A percentile compares a stretch with the other conserved stretches of the same genome.
Conservation (phyloP, 2,797 vertebrate genomes). For the Xenops minutus region DNA sequence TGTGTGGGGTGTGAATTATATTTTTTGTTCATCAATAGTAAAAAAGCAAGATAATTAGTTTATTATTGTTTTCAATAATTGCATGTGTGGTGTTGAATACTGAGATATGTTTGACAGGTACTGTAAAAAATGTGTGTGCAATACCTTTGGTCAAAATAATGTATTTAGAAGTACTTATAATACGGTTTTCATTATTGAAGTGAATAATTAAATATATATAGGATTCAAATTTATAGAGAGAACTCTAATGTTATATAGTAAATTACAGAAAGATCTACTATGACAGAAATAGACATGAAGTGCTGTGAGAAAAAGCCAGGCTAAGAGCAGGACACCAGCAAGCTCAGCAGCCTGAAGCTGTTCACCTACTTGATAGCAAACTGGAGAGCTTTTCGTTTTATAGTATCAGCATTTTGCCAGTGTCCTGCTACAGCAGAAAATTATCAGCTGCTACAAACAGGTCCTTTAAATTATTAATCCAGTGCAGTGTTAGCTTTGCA, state of each 20-base stretch:
- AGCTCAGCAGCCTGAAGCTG: neutral
- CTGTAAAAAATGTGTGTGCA: neutral
- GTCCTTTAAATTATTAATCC: conserved; percentile 10
- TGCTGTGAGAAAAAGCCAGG: neutral
- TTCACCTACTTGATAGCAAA: neutral
- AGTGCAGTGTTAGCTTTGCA: neutral
- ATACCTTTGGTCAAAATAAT: neutral
- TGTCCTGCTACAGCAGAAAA: neutral
- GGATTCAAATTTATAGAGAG: neutral
- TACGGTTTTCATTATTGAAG: neutral
- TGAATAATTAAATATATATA: neutral
- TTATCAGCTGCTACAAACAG: neutral
- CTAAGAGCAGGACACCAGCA: neutral
- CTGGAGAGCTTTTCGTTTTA: neutral
- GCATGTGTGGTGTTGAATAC: neutral
- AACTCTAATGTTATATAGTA: neutral
- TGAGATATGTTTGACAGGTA: neutral
- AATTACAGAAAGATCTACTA: neutral
- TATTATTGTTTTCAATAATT: neutral
- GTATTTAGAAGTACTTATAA: neutral
- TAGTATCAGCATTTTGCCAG: neutral
- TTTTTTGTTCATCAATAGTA: neutral
- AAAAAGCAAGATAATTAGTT: neutral
- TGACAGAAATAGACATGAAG: neutral
- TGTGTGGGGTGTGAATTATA: neutral